phyloP scores from a whole-genome alignment of 2,113 vertebrate genomes.

The Psittacula cyanocephala region DNA sequence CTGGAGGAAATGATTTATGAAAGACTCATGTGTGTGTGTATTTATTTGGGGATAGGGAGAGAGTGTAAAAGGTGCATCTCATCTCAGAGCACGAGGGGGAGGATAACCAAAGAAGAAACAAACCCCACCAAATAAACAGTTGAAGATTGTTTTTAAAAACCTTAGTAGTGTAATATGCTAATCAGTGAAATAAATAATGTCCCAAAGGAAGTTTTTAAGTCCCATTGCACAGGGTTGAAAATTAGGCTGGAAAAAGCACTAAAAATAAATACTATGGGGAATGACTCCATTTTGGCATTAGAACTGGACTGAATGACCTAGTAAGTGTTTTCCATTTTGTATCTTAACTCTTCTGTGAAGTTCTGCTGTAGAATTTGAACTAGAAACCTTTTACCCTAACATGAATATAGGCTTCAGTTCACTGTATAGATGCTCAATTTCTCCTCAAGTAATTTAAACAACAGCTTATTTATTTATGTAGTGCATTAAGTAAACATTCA shows the following conservation, averaged over 20 bases:
- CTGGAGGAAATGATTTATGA: neutral
- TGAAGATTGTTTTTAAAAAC: neutral
- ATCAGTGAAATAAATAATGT: neutral
- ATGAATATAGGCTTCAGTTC: neutral
- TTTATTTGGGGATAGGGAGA: neutral
- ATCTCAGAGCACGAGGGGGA: rapidly evolving
- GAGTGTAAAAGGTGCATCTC: neutral
- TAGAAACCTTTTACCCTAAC: neutral
- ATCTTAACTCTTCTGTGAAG: neutral
- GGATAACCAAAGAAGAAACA: too few species aligned
- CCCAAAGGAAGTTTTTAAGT: neutral
- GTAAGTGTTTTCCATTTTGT: neutral
- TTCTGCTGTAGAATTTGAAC: neutral
- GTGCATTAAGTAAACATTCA: neutral
- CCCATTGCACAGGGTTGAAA: neutral
- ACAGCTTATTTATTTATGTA: neutral
- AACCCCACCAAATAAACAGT: neutral
- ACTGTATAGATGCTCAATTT: neutral
- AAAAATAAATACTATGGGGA: neutral
- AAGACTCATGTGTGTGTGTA: neutral
- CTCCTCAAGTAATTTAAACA: neutral
- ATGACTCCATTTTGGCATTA: neutral
- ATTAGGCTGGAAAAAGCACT: neutral
- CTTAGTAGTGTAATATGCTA: neutral
- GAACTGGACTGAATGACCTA: neutral